Conservation (phyloP, 2,888 invertebrate genomes). For the Cerastoderma edule region DNA sequence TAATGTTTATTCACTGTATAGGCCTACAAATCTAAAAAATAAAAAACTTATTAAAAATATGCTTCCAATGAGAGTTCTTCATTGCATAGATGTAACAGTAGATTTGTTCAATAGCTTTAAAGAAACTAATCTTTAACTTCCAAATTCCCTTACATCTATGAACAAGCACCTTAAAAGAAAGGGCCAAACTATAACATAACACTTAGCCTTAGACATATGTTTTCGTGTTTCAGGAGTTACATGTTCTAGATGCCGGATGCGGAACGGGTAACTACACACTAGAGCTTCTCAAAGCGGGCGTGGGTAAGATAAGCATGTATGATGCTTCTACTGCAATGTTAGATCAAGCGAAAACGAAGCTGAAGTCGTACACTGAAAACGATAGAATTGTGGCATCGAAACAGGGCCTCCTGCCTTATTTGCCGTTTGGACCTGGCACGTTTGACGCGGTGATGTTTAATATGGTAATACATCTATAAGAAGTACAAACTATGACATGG, state of each 20-base stretch:
- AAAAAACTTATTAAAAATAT: too few species aligned
- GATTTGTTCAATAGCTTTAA: too few species aligned
- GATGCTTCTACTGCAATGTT: constrained; percentile 5
- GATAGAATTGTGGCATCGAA: background rate
- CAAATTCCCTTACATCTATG: too few species aligned
- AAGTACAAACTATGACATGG: background rate
- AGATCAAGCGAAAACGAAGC: background rate
- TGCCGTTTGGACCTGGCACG: constrained; percentile 1
- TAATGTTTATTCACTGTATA: too few species aligned
- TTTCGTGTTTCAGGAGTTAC: constrained; percentile 7
- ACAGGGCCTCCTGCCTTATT: background rate
- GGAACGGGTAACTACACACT: constrained; percentile 10
- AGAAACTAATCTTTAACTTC: too few species aligned
- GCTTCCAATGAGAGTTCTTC: too few species aligned
- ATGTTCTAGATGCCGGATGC: constrained; percentile 18
- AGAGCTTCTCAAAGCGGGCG: background rate
- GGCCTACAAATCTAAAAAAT: too few species aligned
- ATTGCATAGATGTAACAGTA: too few species aligned
- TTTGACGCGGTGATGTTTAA: constrained; percentile 11
- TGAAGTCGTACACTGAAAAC: background rate
- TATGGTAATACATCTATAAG: background rate
- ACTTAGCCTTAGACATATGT: too few species aligned
- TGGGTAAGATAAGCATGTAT: constrained; percentile 1
- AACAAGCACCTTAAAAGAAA: too few species aligned
- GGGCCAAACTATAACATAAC: too few species aligned